These are phyloP conservation scores for Buceros bicornis DNA, from an alignment of 2,797 vertebrate genomes.

Conservation along the genomic window DNA sequence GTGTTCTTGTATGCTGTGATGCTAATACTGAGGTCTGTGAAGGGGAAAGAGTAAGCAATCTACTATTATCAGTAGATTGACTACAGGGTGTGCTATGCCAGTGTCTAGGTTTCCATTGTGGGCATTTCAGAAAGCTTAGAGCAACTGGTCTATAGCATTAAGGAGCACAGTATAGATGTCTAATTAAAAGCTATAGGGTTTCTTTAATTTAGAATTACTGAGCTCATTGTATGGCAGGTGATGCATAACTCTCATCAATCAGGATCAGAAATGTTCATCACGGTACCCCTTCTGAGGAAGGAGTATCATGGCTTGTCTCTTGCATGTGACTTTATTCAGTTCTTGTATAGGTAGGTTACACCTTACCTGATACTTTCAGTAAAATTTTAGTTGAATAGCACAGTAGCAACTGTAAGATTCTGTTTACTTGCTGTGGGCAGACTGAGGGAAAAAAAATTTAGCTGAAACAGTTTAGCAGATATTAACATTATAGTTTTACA, in stretches of 20 bases:
- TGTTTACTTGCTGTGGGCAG: not conserved
- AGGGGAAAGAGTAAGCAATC: conserved; percentile 20
- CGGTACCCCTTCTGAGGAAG: not conserved
- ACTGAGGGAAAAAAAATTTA: not conserved
- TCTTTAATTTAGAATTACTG: conserved; percentile 27
- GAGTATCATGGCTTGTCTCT: not conserved
- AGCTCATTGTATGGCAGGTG: not conserved
- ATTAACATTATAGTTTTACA: not conserved
- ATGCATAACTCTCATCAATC: not conserved
- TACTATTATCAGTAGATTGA: conserved; percentile 44
- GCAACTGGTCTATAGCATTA: conserved; percentile 2
- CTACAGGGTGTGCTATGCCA: not conserved
- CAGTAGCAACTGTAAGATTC: not conserved
- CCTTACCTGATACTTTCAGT: not conserved
- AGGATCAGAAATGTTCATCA: not conserved
- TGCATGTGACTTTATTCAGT: not conserved
- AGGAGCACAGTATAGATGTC: not conserved
- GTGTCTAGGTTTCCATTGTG: not conserved
- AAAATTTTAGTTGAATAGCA: not conserved
- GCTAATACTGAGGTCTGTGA: not conserved
- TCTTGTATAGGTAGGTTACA: not conserved
- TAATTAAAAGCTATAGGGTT: conserved; percentile 44
- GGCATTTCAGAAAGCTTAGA: conserved; percentile 1
- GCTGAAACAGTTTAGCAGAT: not conserved
- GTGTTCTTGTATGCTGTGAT: not conserved